A percentile compares a stretch with the other conserved stretches of the same genome.
These are phyloP conservation scores for Drosophila diplacantha DNA, from an alignment of 2,888 invertebrate species.

Conservation along the genomic window DNA sequence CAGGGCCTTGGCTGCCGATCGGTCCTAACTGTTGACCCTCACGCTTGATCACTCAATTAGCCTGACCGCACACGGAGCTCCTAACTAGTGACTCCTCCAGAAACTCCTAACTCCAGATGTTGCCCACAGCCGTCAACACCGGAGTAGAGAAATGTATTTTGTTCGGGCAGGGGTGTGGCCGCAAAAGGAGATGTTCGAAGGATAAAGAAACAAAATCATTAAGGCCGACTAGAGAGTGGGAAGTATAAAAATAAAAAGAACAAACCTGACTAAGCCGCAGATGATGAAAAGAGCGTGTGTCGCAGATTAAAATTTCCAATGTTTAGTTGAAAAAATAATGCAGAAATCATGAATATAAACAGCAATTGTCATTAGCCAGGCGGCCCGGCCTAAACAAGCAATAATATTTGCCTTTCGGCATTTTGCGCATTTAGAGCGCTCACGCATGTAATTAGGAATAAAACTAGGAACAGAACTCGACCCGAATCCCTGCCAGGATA, in stretches of 20 bases:
- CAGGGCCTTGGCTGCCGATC: slow-evolving; percentile 15
- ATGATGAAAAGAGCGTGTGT: slow-evolving; percentile 42
- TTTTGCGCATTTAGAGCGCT: slow-evolving; percentile 72
- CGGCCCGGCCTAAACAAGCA: slow-evolving; percentile 53
- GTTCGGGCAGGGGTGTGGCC: slow-evolving; percentile 53
- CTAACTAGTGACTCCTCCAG: slow-evolving; percentile 36
- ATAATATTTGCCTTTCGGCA: slow-evolving; percentile 54
- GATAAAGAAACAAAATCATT: slow-evolving; percentile 35
- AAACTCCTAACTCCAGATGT: slow-evolving; percentile 39
- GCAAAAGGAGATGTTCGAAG: slow-evolving; percentile 31
- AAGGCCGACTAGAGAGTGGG: slow-evolving; percentile 9
- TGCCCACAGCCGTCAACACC: slow-evolving; percentile 60
- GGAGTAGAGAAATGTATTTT: slow-evolving; percentile 49
- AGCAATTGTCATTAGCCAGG: slow-evolving; percentile 28
- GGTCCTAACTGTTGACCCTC: slow-evolving; percentile 57
- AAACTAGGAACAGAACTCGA: slow-evolving; percentile 34
- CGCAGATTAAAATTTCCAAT: slow-evolving; percentile 41
- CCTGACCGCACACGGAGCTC: slow-evolving; percentile 58
- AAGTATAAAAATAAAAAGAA: slow-evolving; percentile 23
- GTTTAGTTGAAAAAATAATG: slow-evolving; percentile 37
- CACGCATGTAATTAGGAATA: slow-evolving; percentile 71
- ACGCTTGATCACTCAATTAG: slow-evolving; percentile 71
- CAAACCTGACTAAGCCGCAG: slow-evolving; percentile 44
- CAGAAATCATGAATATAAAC: slow-evolving; percentile 27
- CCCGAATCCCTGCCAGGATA: slow-evolving; percentile 7